phyloP scores from a whole-genome alignment of 2,113 vertebrate species.

The human region GRCh38 chr9:69828501-69829000 shows the following conservation, averaged over 20 bases:
- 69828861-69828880: conserved; percentile 35
- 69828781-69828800: neutral
- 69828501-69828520: too few species aligned
- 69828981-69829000: conserved; percentile 57
- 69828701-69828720: too few species aligned
- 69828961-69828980: conserved; percentile 48
- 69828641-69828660: too few species aligned
- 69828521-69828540: too few species aligned
- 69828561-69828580: too few species aligned
- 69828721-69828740: neutral
- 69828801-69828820: neutral
- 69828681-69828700: too few species aligned
- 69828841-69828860: neutral
- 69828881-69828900: neutral
- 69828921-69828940: conserved; percentile 26
- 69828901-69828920: conserved; percentile 24
- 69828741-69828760: neutral
- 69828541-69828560: too few species aligned
- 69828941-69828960: conserved; percentile 49
- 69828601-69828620: too few species aligned
- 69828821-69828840: conserved; percentile 19
- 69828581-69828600: too few species aligned
- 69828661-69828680: too few species aligned
- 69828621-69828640: too few species aligned
- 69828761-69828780: neutral